A percentile compares a stretch with the other conserved stretches of the same genome.
Evolutionary conservation across 2,888 invertebrate genomes (phyloP).

Genomic region (Drosophila mimetica): DNA sequence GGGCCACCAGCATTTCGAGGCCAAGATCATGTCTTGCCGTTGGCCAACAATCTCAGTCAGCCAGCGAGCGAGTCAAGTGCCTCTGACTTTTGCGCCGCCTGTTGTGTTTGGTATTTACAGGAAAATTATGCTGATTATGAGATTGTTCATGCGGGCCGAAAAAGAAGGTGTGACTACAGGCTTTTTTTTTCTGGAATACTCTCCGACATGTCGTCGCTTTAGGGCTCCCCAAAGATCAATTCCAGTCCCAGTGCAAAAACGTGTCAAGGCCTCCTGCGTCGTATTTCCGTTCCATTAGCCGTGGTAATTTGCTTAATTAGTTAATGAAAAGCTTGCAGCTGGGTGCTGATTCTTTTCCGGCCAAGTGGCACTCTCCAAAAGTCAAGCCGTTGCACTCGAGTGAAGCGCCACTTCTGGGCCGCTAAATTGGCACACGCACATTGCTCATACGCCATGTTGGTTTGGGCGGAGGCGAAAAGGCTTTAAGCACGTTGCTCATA

Average conservation of each 20-base stretch:
- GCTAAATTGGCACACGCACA: constrained; percentile 69
- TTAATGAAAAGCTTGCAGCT: constrained; percentile 32
- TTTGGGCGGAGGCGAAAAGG: no score
- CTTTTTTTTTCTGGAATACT: constrained; percentile 6
- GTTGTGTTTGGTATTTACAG: constrained; percentile 59
- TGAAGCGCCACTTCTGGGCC: constrained; percentile 61
- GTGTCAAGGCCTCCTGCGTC: constrained; percentile 35
- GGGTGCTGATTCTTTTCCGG: constrained; percentile 7
- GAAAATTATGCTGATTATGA: constrained; percentile 78
- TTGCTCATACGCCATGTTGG: constrained; percentile 46
- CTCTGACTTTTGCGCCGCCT: constrained; percentile 32
- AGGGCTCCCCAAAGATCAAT: constrained; percentile 47
- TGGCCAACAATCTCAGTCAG: constrained; percentile 66
- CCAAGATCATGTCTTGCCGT: constrained; percentile 51
- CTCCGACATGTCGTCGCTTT: constrained; percentile 36
- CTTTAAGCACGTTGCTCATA: constrained; percentile 46
- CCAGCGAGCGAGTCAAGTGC: constrained; percentile 27
- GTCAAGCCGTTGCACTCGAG: constrained; percentile 32
- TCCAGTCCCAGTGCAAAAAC: constrained; percentile 18
- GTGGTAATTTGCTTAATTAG: constrained; percentile 44
- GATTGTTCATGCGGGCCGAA: constrained; percentile 56
- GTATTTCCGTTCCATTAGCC: constrained; percentile 36
- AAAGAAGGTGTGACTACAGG: constrained; percentile 47
- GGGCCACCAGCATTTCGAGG: constrained; percentile 45
- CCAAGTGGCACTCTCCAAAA: constrained; percentile 4